phyloP scores from a whole-genome alignment of 2,113 vertebrate genomes.

The Tapirus terrestris region DNA sequence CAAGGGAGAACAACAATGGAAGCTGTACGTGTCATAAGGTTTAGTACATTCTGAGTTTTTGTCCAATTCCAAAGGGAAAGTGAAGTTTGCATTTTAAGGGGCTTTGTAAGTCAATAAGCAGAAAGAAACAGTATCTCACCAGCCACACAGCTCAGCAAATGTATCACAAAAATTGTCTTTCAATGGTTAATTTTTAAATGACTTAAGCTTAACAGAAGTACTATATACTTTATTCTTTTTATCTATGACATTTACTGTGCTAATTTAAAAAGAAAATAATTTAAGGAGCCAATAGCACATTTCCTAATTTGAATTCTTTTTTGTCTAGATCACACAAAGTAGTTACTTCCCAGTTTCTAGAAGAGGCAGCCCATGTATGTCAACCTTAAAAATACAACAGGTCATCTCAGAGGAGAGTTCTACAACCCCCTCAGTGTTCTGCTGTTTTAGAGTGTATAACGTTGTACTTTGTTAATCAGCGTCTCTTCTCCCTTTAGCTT shows the following conservation, averaged over 20 bases:
- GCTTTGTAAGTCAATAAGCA: not conserved
- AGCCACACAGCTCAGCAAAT: not conserved
- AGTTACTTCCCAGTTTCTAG: not conserved
- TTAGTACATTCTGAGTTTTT: not conserved
- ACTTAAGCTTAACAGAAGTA: not conserved
- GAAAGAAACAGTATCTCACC: not conserved
- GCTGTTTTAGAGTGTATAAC: rapidly evolving
- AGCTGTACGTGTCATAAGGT: rapidly evolving
- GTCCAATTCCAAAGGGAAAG: not conserved
- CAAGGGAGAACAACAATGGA: not conserved
- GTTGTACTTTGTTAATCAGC: rapidly evolving
- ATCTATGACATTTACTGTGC: not conserved
- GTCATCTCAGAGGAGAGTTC: not conserved
- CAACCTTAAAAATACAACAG: not conserved
- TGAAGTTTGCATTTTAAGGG: not conserved
- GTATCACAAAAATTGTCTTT: not conserved
- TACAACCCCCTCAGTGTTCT: not conserved
- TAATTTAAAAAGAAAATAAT: not conserved
- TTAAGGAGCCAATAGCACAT: not conserved
- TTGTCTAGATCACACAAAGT: not conserved
- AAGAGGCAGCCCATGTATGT: not conserved
- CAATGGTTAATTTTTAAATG: not conserved
- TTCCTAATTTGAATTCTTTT: not conserved
- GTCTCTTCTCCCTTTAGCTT: not conserved
- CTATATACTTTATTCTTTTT: not conserved